Evolutionary conservation across 2,797 vertebrate genomes (phyloP).

Genomic region (Ctenosaura bakeri): DNA sequence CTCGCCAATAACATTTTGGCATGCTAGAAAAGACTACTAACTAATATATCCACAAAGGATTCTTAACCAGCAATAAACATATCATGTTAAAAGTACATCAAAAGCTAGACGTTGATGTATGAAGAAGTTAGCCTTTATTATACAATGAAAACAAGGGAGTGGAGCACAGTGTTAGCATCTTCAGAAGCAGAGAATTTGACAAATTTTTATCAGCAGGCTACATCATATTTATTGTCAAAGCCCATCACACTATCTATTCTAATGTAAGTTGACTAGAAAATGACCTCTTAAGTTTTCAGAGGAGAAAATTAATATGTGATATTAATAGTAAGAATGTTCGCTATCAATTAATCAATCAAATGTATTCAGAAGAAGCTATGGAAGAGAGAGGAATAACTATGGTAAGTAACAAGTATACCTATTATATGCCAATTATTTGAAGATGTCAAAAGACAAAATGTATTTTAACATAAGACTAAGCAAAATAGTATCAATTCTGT

Average conservation of each 20-base stretch:
- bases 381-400: not conserved
- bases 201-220: not conserved
- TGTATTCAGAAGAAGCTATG: not conserved
- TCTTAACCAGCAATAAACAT: not conserved
- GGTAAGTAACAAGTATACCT: not conserved
- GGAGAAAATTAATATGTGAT: not conserved
- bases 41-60: not conserved
- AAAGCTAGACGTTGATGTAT: not conserved
- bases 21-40: not conserved
- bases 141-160: not conserved
- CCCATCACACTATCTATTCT: not conserved
- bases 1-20: not conserved
- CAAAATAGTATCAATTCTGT: not conserved
- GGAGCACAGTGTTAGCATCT: not conserved
- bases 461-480: not conserved
- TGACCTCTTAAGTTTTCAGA: not conserved
- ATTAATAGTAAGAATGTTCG: not conserved
- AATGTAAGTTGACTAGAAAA: not conserved
- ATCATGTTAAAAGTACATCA: not conserved
- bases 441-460: not conserved
- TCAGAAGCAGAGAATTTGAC: not conserved
- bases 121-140: not conserved
- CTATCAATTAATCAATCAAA: not conserved
- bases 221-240: conserved; percentile 2
- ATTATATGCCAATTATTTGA: not conserved